Conservation (phyloP, 2,888 invertebrate species). For the Diarsia mendica region DNA sequence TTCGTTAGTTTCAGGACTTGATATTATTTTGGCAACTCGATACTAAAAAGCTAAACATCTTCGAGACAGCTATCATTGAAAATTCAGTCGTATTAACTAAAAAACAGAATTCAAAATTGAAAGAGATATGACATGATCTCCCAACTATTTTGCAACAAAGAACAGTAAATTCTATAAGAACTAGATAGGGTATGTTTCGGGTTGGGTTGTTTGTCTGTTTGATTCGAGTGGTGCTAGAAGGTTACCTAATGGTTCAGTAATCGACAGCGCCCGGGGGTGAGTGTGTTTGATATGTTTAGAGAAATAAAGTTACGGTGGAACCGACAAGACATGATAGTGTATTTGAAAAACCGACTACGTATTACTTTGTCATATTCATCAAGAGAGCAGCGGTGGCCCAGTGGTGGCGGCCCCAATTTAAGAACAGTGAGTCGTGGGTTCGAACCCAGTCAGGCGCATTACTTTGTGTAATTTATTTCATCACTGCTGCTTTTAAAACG, state of each 20-base stretch:
- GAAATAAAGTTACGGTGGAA: constrained; percentile 58
- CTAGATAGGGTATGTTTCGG: constrained; percentile 60
- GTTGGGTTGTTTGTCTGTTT: constrained; percentile 55
- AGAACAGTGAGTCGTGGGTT: too few relatives aligned
- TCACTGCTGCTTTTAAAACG: too few relatives aligned
- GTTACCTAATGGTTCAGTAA: constrained; percentile 87
- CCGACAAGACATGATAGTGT: constrained; percentile 6
- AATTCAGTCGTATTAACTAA: constrained; percentile 44
- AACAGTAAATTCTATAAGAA: constrained; percentile 34
- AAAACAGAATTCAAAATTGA: constrained; percentile 20
- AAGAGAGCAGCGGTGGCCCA: too few relatives aligned
- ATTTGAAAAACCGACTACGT: too few relatives aligned
- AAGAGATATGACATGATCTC: constrained; percentile 3
- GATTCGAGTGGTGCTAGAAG: constrained; percentile 68
- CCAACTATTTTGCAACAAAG: constrained; percentile 16
- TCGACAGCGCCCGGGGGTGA: constrained; percentile 80
- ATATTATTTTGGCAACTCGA: constrained; percentile 6
- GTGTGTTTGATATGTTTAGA: constrained; percentile 83
- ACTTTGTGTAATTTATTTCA: too few relatives aligned
- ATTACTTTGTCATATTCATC: too few relatives aligned
- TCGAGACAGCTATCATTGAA: constrained; percentile 31
- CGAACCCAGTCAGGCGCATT: too few relatives aligned
- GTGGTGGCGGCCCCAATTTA: too few relatives aligned
- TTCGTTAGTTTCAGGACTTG: neutral
- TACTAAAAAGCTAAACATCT: constrained; percentile 51